Conservation (phyloP, 2,113 vertebrate species). For the Otus sunia region DNA sequence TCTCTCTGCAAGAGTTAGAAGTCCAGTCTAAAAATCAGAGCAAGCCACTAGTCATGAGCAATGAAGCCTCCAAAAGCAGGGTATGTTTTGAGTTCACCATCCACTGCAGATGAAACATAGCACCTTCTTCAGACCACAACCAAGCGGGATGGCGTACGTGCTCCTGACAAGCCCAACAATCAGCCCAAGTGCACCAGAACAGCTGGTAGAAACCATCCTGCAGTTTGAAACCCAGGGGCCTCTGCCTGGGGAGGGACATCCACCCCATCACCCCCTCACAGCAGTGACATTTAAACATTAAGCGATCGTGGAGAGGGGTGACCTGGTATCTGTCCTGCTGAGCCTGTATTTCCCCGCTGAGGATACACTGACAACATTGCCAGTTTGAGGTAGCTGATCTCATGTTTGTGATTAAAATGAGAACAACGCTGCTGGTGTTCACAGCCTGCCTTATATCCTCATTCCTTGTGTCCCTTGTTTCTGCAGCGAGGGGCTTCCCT, state of each 20-base stretch:
- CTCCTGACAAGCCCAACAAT: neutral
- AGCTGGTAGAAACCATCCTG: neutral
- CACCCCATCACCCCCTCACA: neutral
- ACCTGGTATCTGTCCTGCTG: neutral
- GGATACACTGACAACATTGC: neutral
- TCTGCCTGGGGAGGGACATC: neutral
- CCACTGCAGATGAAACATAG: neutral
- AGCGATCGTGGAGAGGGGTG: rapidly evolving
- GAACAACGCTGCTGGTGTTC: neutral
- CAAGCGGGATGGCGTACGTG: neutral
- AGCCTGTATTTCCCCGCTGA: neutral
- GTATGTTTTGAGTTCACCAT: neutral
- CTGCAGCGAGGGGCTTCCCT: neutral
- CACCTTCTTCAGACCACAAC: neutral
- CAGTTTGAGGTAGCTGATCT: neutral
- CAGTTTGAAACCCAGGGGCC: neutral
- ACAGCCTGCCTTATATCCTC: neutral
- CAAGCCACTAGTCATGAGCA: neutral
- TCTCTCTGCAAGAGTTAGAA: neutral
- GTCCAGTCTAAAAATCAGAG: neutral
- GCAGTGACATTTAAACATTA: neutral
- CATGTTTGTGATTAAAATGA: neutral
- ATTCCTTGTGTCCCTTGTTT: neutral
- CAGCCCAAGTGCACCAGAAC: neutral
- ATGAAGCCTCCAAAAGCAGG: neutral